phyloP scores from a whole-genome alignment of 2,797 vertebrate species.

The Prionace glauca region DNA sequence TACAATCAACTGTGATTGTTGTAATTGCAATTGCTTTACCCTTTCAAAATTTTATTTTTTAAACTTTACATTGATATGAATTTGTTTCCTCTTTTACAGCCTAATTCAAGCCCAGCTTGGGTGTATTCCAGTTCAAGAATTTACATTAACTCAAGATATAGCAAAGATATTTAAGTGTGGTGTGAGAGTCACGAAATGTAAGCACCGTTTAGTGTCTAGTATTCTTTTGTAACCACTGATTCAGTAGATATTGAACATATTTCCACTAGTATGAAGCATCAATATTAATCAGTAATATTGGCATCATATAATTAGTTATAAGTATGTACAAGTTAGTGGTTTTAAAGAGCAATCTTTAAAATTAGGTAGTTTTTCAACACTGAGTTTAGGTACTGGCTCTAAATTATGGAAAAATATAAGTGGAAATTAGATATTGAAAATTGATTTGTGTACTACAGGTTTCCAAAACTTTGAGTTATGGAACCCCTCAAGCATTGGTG shows the following conservation, averaged over 20 bases:
- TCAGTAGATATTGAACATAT: neutral
- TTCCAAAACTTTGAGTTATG: too few relatives aligned
- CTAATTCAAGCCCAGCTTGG: conserved; percentile 94
- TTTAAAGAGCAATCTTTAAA: neutral
- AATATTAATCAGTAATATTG: neutral
- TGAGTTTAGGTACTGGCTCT: neutral
- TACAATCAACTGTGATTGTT: neutral
- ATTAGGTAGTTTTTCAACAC: neutral
- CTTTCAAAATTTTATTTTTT: neutral
- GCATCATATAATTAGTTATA: neutral
- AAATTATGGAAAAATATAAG: neutral
- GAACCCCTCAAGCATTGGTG: too few relatives aligned
- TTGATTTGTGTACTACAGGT: neutral
- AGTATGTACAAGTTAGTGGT: neutral
- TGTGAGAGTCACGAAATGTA: conserved; percentile 87
- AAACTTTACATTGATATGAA: neutral
- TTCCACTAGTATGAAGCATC: neutral
- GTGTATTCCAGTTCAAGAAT: conserved; percentile 86
- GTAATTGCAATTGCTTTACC: neutral
- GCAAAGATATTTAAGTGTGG: conserved; percentile 88
- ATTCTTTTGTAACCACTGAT: neutral
- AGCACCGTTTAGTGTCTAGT: neutral
- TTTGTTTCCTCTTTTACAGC: conserved; percentile 54
- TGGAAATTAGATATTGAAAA: conserved; percentile 6
- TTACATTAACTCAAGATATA: conserved; percentile 87